Evolutionary conservation across 2,797 vertebrate genomes (phyloP), one percentile per base, ranked within the genome.

Genomic region (Myotis daubentonii): DNA sequence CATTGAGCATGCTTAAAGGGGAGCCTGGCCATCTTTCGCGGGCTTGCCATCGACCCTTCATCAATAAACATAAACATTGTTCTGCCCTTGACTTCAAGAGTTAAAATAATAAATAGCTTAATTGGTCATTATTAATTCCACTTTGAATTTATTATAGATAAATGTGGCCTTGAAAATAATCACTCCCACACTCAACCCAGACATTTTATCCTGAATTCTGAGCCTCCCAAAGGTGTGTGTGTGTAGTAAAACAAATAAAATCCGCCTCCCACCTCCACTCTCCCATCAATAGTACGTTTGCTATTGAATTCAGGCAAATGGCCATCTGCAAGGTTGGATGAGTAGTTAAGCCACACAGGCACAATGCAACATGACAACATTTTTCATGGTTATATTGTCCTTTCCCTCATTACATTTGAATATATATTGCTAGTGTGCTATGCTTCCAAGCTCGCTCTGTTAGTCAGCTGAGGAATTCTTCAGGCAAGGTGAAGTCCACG

Each of bases 61-160:
- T 95, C 85, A 83, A 78, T 92, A 95, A 86, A 95, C 87, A 84
- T 51, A 93, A 82, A 87, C 74, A 92, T 74, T 74, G 20, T 38
- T 80, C 71, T 97, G 94, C 81, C 96, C 95, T 97, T 96, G 97
- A 93, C 92, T 94, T 90, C 65, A 19, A 76, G 85, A 90, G 78
- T 94, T 96, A 96, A 94, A 96, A 87, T 90, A 95, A 96, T 89
- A 87, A 93, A 90, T 60, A 93, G 74, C 85, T 96, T 97, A 93
- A 96, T 92, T 95, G 79, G 70, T 53, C 78, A 44, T 87, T 82
- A 95, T 95, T 92, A 94, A 95, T 94, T 93, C 81, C 20, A 47
- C 74, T 86, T 90, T 8, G 38, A 66, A 86, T 96, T 96, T 95
- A 92, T 79, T 86, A 71, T 51, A 51, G 44, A 30, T 90, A 79